Evolutionary conservation across 2,797 vertebrate species (phyloP).

Genomic region (Sebastes matsubarae): DNA sequence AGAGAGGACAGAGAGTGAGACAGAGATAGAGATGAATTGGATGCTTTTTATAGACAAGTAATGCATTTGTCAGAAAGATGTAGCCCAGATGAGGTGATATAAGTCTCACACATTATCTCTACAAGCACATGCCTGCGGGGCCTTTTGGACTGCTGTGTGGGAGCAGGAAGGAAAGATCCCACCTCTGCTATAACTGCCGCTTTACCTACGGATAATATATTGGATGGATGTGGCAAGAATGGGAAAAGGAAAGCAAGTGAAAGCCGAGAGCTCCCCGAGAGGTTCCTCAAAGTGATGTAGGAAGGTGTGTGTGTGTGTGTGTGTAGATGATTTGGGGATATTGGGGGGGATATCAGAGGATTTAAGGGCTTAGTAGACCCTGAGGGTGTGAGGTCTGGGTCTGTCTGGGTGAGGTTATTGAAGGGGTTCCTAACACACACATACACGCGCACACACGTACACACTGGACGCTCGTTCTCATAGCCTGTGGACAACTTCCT

Average conservation of each 20-base stretch:
- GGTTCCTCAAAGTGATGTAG: constrained; percentile 65
- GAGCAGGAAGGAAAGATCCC: constrained; percentile 51
- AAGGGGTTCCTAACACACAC: constrained; percentile 51
- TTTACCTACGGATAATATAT: constrained; percentile 54
- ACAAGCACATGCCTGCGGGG: constrained; percentile 35
- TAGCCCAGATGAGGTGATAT: constrained; percentile 7
- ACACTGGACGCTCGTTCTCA: constrained; percentile 11
- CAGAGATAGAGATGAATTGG: neutral
- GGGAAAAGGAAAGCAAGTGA: constrained; percentile 60
- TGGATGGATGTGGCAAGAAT: constrained; percentile 56
- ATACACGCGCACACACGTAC: neutral
- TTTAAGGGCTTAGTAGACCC: constrained; percentile 71
- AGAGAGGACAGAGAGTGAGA: neutral
- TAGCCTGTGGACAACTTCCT: constrained; percentile 44
- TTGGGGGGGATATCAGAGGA: constrained; percentile 67
- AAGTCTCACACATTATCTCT: constrained; percentile 34
- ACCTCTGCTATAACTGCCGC: constrained; percentile 44
- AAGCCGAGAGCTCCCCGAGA: constrained; percentile 68
- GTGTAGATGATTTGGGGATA: constrained; percentile 69
- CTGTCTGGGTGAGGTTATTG: constrained; percentile 64
- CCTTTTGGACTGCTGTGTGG: constrained; percentile 32
- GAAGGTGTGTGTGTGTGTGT: constrained; percentile 19
- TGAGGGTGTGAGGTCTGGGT: constrained; percentile 72
- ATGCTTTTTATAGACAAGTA: constrained; percentile 14
- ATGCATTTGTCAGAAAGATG: neutral